Evolutionary conservation across 2,113 vertebrate genomes (phyloP), one percentile per base, ranked within the genome.

Genomic region (Nesogale talazaci): DNA sequence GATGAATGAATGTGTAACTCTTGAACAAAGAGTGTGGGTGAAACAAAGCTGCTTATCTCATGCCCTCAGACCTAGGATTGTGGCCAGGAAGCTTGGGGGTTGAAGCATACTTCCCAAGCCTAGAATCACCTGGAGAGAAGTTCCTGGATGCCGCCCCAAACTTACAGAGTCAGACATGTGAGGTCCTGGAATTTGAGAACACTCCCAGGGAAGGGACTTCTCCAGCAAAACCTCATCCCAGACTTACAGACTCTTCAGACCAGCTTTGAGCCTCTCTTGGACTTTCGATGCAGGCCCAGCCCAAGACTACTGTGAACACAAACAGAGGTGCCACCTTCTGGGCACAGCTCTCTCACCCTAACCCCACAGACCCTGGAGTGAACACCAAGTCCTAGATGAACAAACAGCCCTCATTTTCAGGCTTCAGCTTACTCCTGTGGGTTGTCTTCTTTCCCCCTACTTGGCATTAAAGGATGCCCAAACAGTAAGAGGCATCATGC

Each of bases 11-110:
- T 52, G 46, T 52, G 46, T 52, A 12, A 5, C 46, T 9, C 46
- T 52, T 52, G 46, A 61, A 16, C 34, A 31, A 8, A 23, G 4
- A 27, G 19, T 25, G 22, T 2, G 7, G 22, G 17, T 7, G 3
- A n/a, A 72, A 52, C 23, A 29, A 23, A 29, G 42, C 16, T 23
- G 65, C 0, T 25, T 17, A 4, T 8, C 16, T 0, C 0, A 0
- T 17, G 4, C 61, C 40, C 69, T 17, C 7, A 29, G 10, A 9
- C 69, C 42, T 20, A 12, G 0, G 2, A 16, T n/a, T 38, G 11
- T 31, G 52, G 4, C 27, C 20, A 1, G 7, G 80, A 70, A 46
- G n/a, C 19, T 0, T 67, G 57, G 22, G 20, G 52, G 16, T 34
- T 25, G 36, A 2, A 57, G 40, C 25, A 38, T 15, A 27, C 70